Percentiles rank a stretch among this genome's conserved stretches.
phyloP scores from a whole-genome alignment of 1,140 invertebrate genomes.

The Sitobion miscanthi region DNA sequence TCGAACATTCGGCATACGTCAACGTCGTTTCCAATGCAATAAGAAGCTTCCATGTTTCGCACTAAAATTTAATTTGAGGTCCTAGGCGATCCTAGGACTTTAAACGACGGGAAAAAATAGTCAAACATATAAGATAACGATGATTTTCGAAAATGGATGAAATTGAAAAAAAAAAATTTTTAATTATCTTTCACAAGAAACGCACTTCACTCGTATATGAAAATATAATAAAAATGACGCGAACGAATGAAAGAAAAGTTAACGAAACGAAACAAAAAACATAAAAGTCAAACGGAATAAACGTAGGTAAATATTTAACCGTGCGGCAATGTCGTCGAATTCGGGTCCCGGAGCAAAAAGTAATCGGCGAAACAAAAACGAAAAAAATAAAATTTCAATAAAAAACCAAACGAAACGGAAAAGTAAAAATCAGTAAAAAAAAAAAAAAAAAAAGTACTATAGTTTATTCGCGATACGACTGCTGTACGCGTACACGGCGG shows the following conservation, averaged over 20 bases:
- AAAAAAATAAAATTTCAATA: not conserved
- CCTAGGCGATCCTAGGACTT: slow-evolving; percentile 54
- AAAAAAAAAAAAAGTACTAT: not conserved
- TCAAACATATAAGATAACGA: slow-evolving; percentile 41
- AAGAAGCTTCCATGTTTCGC: slow-evolving; percentile 69
- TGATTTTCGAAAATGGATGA: not conserved
- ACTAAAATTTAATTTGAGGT: slow-evolving; percentile 33
- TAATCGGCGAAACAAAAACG: not conserved
- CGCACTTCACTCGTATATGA: not conserved
- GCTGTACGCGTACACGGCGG: not conserved
- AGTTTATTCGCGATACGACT: not conserved
- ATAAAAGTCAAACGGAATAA: not conserved
- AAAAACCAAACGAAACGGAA: not conserved
- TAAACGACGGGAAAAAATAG: not conserved
- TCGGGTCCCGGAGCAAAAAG: not conserved
- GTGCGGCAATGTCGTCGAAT: not conserved
- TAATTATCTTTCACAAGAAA: not conserved
- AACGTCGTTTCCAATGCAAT: slow-evolving; percentile 70
- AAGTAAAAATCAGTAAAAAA: not conserved
- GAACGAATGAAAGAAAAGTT: not conserved
- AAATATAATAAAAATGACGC: not conserved
- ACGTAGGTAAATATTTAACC: not conserved
- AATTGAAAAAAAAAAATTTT: not conserved
- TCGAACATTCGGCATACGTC: slow-evolving; percentile 74
- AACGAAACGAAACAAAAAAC: not conserved